Base-by-base conservation (phyloP, 2,888 invertebrate genomes). In the Eilema caniola region DNA sequence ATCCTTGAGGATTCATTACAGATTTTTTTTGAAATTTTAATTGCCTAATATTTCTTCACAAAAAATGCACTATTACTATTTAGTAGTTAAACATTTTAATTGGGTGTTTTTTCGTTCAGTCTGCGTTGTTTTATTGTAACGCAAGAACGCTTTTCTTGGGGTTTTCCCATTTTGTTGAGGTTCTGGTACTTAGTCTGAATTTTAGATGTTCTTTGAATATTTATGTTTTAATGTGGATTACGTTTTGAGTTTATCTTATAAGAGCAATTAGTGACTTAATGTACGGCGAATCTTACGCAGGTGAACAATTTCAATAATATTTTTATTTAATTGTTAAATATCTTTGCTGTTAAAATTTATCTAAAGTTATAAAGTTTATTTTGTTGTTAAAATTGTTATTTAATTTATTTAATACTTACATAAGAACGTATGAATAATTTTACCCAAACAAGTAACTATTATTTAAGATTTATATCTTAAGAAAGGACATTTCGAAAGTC, bases 1-100 rank as follows among this genome's bases (percentile, higher is more conserved):
- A 67, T 47, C 60, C 60, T 66, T 67, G 66, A 67, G 25, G 23
- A 20, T 20, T 28, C 60, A 23, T 47, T 41, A 28, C 20, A 60
- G 0, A n/a, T 28, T 24, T 62, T 24, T 37, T 62, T 23, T 16
- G 3, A 24, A 37, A 62, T 23, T 37, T 37, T 62, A 7, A 4
- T 23, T 62, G 53, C 53, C 53, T 53, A 53, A 53, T 53, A 53
- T 53, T 53, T 53, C n/a, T 10, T 0, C n/a, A 7, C 47, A 53
- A 8, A 53, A n/a, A 47, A 47, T 16, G 20, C 20, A 7, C 3
- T 47, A 47, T 20, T 37, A 11, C 53, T 53, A n/a, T n/a, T 53
- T 10, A n/a, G 14, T 41, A 41, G 41, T 41, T 16, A n/a, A 53
- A 53, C 53, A 53, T 53, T 53, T 8, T 53, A 53, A 53, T 53